Base-by-base conservation (phyloP, 1,140 invertebrate genomes). In the Mylabris phalerata region DNA sequence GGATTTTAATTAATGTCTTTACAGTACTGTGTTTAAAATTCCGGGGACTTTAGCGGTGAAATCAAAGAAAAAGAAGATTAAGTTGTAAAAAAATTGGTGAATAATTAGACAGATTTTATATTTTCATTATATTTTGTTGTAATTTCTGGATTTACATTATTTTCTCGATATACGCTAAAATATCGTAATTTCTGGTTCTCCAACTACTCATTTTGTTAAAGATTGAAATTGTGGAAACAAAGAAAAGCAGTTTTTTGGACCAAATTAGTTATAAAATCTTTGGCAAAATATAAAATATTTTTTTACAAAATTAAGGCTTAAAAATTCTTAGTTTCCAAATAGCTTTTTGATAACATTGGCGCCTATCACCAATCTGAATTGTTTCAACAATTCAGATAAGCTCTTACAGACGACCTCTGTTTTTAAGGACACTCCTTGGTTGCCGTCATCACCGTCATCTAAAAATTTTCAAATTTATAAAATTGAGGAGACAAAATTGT, bases 11-110 rank as follows among this genome's bases (percentile, higher is more conserved):
- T 67, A 71, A 3, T 42, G 11, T 73, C 75, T 73, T 88, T 86
- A 60, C 79, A 91, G 89, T 66, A 90, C 89, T 43, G 86, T 91
- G 4, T 92, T 91, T 76, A 91, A 90, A 75, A 85, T 86, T 61
- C 84, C 86, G 41, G 84, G 83, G 39, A 84, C 86, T 11, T 75
- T 87, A 24, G 82, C 84, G 39, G 80, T 82, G 42, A 86, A 88
- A 68, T 74, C 80, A 44, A 89, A 88, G 67, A 91, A 90, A 69
- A 90, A 88, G 70, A 87, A 85, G 64, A 75, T 75, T n/a, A 75
- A 75, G 57, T 60, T 74, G 42, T 75, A 72, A 63, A 55, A 39
- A n/a, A 11, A 42, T 1, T 5, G 9, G 11, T n/a, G 9, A 42
- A 42, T n/a, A 42, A 42, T 42, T n/a, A 10, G 0, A 10, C 10